A percentile compares a stretch with the other conserved stretches of the same genome.
Evolutionary conservation across 2,797 vertebrate genomes (phyloP).

Genomic region (Argya squamiceps): DNA sequence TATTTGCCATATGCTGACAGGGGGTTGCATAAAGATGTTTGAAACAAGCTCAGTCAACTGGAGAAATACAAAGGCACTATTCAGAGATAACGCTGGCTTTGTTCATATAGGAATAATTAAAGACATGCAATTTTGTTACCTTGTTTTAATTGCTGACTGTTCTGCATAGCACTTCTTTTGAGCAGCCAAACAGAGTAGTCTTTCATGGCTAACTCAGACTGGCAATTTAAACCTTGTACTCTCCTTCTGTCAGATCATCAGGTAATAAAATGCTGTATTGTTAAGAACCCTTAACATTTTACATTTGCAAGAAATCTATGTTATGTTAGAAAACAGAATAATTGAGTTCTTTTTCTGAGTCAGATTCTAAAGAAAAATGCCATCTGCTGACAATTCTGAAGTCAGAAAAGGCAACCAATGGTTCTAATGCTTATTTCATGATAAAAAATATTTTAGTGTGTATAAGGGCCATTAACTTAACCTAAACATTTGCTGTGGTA

Average conservation of each 20-base stretch:
- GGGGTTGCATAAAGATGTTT: conserved; percentile 47
- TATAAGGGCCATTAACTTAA: conserved; percentile 10
- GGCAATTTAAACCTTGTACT: neutral
- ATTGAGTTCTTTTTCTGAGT: neutral
- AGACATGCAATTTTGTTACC: conserved; percentile 58
- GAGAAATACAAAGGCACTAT: conserved; percentile 63
- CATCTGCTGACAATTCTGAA: neutral
- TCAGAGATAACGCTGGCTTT: conserved; percentile 33
- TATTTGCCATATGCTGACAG: conserved; percentile 58
- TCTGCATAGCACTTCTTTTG: conserved; percentile 32
- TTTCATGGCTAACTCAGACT: conserved; percentile 28
- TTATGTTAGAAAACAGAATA: neutral
- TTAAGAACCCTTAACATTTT: neutral
- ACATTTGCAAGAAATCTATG: neutral
- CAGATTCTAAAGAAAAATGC: neutral
- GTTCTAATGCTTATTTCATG: neutral
- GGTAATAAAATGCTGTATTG: conserved; percentile 21
- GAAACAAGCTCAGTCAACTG: conserved; percentile 61
- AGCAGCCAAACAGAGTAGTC: neutral
- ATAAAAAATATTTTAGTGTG: neutral
- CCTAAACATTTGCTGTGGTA: conserved; percentile 40
- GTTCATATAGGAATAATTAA: conserved; percentile 68
- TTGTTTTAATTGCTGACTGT: conserved; percentile 54
- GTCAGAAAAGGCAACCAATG: neutral
- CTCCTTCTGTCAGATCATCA: neutral